phyloP scores from a whole-genome alignment of 1,140 invertebrate species.

The silkworm (Bombyx mori) region DNA sequence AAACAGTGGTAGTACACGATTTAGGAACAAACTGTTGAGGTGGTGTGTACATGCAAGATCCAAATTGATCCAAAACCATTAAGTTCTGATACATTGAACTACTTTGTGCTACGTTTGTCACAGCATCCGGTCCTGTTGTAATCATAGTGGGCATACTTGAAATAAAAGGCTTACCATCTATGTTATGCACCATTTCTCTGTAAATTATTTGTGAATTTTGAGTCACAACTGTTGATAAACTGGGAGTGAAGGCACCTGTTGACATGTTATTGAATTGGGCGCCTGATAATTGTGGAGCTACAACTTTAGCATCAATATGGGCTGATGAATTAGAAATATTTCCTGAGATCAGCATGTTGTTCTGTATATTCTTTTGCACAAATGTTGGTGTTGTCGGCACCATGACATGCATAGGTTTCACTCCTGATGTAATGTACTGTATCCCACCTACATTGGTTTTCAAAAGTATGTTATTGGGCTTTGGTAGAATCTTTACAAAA shows the following conservation, averaged over 20 bases:
- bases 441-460: constrained; percentile 51
- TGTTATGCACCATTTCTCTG: constrained; percentile 59
- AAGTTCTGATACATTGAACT: constrained; percentile 63
- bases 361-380: constrained; percentile 58
- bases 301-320: constrained; percentile 33
- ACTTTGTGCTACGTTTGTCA: constrained; percentile 46
- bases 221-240: constrained; percentile 49
- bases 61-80: constrained; percentile 64
- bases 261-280: constrained; percentile 44
- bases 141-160: constrained; percentile 46
- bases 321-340: constrained; percentile 29
- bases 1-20: constrained; percentile 30
- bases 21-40: constrained; percentile 44
- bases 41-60: constrained; percentile 53
- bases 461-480: constrained; percentile 50
- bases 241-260: constrained; percentile 38
- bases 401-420: constrained; percentile 56
- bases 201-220: constrained; percentile 65
- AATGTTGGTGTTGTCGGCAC: constrained; percentile 51
- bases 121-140: constrained; percentile 33
- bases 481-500: constrained; percentile 49
- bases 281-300: constrained; percentile 19
- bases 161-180: constrained; percentile 58
- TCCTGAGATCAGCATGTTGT: constrained; percentile 49
- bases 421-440: constrained; percentile 49